A percentile compares a stretch with the other conserved stretches of the same genome.
phyloP scores from a whole-genome alignment of 2,888 invertebrate species.

The Leucoma salicis region DNA sequence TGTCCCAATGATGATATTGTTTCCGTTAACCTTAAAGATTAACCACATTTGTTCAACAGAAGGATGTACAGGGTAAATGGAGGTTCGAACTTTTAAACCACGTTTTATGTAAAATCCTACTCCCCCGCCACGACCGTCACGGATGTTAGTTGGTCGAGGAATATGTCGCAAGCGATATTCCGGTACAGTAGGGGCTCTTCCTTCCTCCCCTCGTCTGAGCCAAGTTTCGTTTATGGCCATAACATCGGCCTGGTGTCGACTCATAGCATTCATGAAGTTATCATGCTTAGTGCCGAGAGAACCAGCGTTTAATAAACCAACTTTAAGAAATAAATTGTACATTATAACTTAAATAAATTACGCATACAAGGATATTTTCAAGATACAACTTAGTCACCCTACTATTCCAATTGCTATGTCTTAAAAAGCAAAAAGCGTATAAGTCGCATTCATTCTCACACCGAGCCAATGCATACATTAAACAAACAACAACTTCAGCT shows the following conservation, averaged over 20 bases:
- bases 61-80: not conserved
- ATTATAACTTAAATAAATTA: too few relatives aligned
- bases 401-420: too few relatives aligned
- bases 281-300: not conserved
- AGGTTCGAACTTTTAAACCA: not conserved
- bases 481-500: too few relatives aligned
- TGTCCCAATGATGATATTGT: not conserved
- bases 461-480: too few relatives aligned
- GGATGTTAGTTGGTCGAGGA: not conserved
- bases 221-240: slow-evolving; percentile 3
- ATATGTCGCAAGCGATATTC: not conserved
- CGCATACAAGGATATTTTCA: too few relatives aligned
- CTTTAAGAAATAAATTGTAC: not conserved
- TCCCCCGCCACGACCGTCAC: not conserved
- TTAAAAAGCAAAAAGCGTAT: too few relatives aligned
- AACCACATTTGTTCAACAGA: not conserved
- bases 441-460: too few relatives aligned
- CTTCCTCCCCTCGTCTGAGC: not conserved
- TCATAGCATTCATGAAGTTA: not conserved
- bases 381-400: too few relatives aligned
- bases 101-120: not conserved
- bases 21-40: not conserved
- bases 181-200: not conserved
- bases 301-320: not conserved
- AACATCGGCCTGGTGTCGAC: not conserved